These are phyloP conservation scores for Hedychridium roseum DNA, from an alignment of 2,888 invertebrate genomes.

Conservation along the genomic window DNA sequence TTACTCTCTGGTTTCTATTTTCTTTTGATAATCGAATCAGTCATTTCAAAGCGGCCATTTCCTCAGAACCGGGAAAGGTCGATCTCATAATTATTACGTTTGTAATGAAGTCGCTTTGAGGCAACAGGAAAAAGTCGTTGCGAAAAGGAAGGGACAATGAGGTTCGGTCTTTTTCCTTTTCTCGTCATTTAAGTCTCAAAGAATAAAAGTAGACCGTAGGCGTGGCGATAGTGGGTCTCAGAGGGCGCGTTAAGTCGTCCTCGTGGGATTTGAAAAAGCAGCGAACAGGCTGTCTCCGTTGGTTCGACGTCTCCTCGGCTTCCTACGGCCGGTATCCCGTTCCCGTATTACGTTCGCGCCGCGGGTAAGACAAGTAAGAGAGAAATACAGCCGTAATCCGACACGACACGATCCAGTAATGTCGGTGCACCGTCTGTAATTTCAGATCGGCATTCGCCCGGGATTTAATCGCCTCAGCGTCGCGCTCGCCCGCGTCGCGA, in stretches of 20 bases:
- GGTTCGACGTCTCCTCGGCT: slow-evolving; percentile 4
- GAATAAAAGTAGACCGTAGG: no score
- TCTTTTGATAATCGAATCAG: no score
- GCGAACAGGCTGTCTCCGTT: neutral
- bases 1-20: no score
- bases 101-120: no score
- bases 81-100: no score
- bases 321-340: slow-evolving; percentile 30
- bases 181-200: no score
- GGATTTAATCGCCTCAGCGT: slow-evolving; percentile 54
- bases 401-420: slow-evolving; percentile 53
- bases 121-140: no score
- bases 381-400: slow-evolving; percentile 50
- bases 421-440: slow-evolving; percentile 52
- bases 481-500: slow-evolving; percentile 12
- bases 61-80: no score
- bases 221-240: no score
- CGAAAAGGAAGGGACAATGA: no score
- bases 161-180: no score
- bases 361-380: slow-evolving; percentile 51
- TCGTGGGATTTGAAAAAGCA: slow-evolving; percentile 24
- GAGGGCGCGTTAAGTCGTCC: slow-evolving; percentile 13
- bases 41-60: no score
- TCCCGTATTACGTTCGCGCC: slow-evolving; percentile 38
- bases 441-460: slow-evolving; percentile 57